Percentiles rank a stretch among this genome's conserved stretches.
phyloP scores from a whole-genome alignment of 1,140 invertebrate species.

The Ladona fulva region DNA sequence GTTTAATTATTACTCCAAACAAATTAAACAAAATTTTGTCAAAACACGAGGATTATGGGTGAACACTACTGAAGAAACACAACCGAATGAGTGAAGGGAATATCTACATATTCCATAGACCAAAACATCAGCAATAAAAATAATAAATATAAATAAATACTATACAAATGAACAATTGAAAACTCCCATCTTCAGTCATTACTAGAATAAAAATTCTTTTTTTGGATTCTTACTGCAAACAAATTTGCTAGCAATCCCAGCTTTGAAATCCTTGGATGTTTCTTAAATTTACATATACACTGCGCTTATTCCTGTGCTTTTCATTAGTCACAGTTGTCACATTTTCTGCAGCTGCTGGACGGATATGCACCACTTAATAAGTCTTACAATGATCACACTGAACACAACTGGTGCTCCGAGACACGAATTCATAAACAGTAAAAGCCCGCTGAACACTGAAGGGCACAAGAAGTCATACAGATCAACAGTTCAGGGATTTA shows the following conservation, averaged over 20 bases:
- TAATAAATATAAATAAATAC: constrained; percentile 10
- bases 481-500: background rate
- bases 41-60: too few relatives aligned
- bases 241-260: too few relatives aligned
- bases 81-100: too few relatives aligned
- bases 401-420: background rate
- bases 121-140: background rate
- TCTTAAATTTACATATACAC: too few relatives aligned
- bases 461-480: background rate
- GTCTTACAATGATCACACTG: background rate
- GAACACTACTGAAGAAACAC: too few relatives aligned
- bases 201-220: too few relatives aligned
- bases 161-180: background rate
- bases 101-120: background rate
- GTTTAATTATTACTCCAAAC: too few relatives aligned
- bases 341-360: background rate
- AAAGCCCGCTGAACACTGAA: background rate
- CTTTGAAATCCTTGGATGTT: too few relatives aligned
- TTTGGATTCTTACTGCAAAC: too few relatives aligned
- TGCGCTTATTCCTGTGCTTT: background rate
- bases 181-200: background rate
- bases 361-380: background rate
- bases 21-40: too few relatives aligned
- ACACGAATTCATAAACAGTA: background rate
- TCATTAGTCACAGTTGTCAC: background rate